Evolutionary conservation across 2,113 vertebrate species (phyloP).

Genomic region (Lasiurus borealis): DNA sequence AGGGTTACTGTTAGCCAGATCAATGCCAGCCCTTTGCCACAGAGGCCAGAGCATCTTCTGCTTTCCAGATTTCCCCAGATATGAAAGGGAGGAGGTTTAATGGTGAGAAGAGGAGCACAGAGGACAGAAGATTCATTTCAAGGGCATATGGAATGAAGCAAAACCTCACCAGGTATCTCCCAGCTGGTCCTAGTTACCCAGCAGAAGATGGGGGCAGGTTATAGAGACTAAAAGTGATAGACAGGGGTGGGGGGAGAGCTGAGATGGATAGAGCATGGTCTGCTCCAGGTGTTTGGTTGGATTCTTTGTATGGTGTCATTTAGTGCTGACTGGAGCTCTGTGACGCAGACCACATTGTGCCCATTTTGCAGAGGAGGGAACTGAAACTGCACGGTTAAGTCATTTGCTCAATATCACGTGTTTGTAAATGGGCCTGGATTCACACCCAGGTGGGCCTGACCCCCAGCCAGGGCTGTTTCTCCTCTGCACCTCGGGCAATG

Average conservation of each 20-base stretch:
- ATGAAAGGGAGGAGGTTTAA: conserved; percentile 75
- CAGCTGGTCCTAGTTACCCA: conserved; percentile 73
- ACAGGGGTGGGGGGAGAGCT: background rate
- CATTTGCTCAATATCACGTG: background rate
- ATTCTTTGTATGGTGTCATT: background rate
- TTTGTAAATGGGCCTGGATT: background rate
- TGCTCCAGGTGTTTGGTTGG: background rate
- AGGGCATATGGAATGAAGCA: conserved; percentile 72
- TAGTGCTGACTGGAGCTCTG: background rate
- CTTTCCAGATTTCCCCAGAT: conserved; percentile 78
- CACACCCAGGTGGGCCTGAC: background rate
- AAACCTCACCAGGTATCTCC: conserved; percentile 66
- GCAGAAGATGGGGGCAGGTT: background rate
- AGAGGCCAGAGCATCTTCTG: conserved; percentile 64
- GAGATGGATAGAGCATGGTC: background rate
- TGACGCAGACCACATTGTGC: background rate
- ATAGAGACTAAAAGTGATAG: background rate
- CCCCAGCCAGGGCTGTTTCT: background rate
- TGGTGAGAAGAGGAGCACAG: conserved; percentile 53
- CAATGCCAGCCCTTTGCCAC: background rate
- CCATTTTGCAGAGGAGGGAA: background rate
- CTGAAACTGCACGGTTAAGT: background rate
- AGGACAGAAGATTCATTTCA: conserved; percentile 67
- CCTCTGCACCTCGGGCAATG: background rate
- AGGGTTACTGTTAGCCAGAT: background rate